Percentiles rank a stretch among this genome's conserved stretches.
phyloP scores from a whole-genome alignment of 1,140 invertebrate genomes.

The Ephestia elutella region DNA sequence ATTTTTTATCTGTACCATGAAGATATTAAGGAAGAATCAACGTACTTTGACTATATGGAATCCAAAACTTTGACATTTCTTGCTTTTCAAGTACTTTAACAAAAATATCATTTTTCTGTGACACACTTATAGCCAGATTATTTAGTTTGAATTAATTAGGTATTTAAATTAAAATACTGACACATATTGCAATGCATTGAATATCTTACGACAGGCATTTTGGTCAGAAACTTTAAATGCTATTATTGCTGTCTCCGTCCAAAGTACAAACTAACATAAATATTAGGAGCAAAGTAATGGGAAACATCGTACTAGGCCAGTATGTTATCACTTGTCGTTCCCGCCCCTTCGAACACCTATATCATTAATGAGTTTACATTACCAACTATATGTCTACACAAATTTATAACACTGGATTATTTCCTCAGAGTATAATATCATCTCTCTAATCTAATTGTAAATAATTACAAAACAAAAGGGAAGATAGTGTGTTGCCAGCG shows the following conservation, averaged over 20 bases:
- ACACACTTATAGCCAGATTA: slow-evolving; percentile 27
- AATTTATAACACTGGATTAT: slow-evolving; percentile 58
- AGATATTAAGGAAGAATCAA: slow-evolving; percentile 11
- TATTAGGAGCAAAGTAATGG: slow-evolving; percentile 14
- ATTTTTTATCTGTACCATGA: slow-evolving; percentile 10
- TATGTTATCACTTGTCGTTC: slow-evolving; percentile 38
- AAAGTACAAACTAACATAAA: slow-evolving; percentile 13
- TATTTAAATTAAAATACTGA: neutral
- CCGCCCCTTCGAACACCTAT: slow-evolving; percentile 20
- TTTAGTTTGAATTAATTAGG: slow-evolving; percentile 13
- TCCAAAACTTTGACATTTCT: neutral
- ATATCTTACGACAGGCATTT: neutral
- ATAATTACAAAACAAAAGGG: slow-evolving; percentile 47
- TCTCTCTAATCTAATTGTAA: slow-evolving; percentile 49
- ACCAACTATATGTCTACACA: slow-evolving; percentile 55
- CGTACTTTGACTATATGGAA: neutral
- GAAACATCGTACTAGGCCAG: slow-evolving; percentile 49
- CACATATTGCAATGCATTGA: neutral
- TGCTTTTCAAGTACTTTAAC: neutral
- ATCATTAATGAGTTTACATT: slow-evolving; percentile 32
- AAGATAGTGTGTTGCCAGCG: slow-evolving; percentile 49
- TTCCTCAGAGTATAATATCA: slow-evolving; percentile 39
- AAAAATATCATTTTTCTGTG: neutral
- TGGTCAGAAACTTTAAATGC: slow-evolving; percentile 5
- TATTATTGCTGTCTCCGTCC: slow-evolving; percentile 14